Percentiles rank a stretch among this genome's conserved stretches.
Evolutionary conservation across 1,140 invertebrate species (phyloP).

Genomic region (Drosophila jambulina): DNA sequence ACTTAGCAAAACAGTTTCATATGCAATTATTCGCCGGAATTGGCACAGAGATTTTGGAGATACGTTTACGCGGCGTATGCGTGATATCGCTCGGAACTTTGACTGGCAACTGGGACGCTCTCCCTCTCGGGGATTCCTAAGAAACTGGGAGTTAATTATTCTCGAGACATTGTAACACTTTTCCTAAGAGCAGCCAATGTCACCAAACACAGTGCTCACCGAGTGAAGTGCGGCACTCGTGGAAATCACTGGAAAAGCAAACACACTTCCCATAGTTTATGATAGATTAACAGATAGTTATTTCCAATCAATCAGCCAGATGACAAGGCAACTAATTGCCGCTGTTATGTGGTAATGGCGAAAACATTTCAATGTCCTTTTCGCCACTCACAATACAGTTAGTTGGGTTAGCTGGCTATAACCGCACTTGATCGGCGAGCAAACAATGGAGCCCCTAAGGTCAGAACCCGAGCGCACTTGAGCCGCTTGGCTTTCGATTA

Average conservation of each 20-base stretch:
- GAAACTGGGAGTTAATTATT: constrained; percentile 28
- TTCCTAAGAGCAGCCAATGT: constrained; percentile 53
- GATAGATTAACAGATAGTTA: constrained; percentile 44
- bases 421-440: constrained; percentile 29
- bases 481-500: constrained; percentile 44
- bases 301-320: constrained; percentile 73
- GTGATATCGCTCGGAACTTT: constrained; percentile 47
- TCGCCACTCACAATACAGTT: constrained; percentile 59
- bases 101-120: constrained; percentile 52
- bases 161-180: constrained; percentile 71
- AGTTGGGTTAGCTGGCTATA: constrained; percentile 25
- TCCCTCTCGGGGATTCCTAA: constrained; percentile 21
- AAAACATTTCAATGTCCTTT: constrained; percentile 81
- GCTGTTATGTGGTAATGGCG: constrained; percentile 52
- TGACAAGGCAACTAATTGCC: constrained; percentile 49
- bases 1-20: constrained; percentile 62
- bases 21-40: constrained; percentile 63
- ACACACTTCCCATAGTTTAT: constrained; percentile 20
- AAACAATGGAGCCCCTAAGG: constrained; percentile 59
- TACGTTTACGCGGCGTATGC: constrained; percentile 66
- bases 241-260: constrained; percentile 55
- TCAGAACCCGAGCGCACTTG: constrained; percentile 63
- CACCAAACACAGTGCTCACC: constrained; percentile 1
- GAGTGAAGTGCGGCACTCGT: constrained; percentile 24
- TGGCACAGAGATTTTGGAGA: constrained; percentile 27